Base-by-base conservation (phyloP, 2,888 invertebrate genomes). In the Macrophya alboannulata region DNA sequence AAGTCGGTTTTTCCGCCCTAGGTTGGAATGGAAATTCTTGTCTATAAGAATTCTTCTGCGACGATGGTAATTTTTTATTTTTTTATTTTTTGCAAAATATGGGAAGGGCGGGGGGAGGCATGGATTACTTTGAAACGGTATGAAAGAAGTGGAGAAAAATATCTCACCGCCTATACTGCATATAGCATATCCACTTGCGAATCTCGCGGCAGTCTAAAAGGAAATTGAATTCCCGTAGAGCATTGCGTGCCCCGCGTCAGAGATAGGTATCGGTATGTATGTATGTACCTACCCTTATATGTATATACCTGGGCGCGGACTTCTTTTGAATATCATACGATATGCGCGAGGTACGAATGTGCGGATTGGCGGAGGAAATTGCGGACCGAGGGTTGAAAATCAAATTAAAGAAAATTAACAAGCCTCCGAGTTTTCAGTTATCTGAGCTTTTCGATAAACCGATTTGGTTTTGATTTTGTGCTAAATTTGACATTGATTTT, bases 141-240 rank as follows among this genome's bases (percentile, higher is more conserved):
- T 45, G 45, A 74, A 10, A 74, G 45, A 74, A 74, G 72, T 45
- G 45, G n/a, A 51, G 48, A 17, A 31, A 55, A 77, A 55, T 51
- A 55, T 77, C 43, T 37, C 10, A 37, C 77, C 51, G n/a, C 76
- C 21, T 10, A 21, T 59, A 25, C 62, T 37, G 37, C 21, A 2
- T 71, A 74, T 74, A 40, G 31, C 37, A 43, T 74, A 77, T 77
- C 31, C 77, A 77, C 77, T 77, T 37, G 77, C 77, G 77, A 77
- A 77, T 77, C 31, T 81, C 62, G 40, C 40, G 81, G 51, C 55
- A 59, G 59, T 81, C 59, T 81, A 74, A n/a, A 74, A 81, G 81
- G 81, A 81, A 81, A 81, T 81, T 81, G 59, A 81, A 81, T 81
- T 81, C 62, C 81, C 62, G 81, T 37, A 62, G 43, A 62, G 59